Evolutionary conservation across 2,113 vertebrate species (phyloP).

Genomic region (Thunnus thynnus): DNA sequence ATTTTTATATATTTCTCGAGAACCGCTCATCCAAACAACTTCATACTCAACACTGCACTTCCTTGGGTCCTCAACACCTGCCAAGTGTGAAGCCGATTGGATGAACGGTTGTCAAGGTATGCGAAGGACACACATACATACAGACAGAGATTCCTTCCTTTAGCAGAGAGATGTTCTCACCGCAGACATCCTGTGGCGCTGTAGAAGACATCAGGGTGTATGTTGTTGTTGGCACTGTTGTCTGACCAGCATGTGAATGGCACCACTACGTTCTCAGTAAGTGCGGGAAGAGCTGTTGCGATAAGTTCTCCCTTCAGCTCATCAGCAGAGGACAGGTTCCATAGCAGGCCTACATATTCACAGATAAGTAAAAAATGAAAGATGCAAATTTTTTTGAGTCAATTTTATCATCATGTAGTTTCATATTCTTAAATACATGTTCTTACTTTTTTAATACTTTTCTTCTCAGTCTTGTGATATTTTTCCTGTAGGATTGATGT

Average conservation of each 20-base stretch:
- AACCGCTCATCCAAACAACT: no score
- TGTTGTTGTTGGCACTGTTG: slow-evolving; percentile 73
- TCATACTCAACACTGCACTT: no score
- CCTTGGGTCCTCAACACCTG: no score
- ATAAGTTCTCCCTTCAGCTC: slow-evolving; percentile 90
- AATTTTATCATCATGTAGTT: neutral
- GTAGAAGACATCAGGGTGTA: slow-evolving; percentile 92
- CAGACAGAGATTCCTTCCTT: neutral
- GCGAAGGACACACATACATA: no score
- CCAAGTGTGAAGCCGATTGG: no score
- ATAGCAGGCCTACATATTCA: slow-evolving; percentile 89
- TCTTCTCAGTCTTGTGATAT: neutral
- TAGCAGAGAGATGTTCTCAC: slow-evolving; percentile 73
- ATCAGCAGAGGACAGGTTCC: slow-evolving; percentile 94
- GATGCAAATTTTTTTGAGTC: no score
- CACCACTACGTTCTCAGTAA: slow-evolving; percentile 90
- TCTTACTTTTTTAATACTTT: neutral
- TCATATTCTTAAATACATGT: neutral
- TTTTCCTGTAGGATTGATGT: neutral
- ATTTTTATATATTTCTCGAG: no score
- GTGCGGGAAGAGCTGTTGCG: slow-evolving; percentile 86
- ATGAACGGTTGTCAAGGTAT: no score
- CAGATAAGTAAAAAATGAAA: neutral
- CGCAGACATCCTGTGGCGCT: slow-evolving; percentile 93
- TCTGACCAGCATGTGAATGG: slow-evolving; percentile 90